These are phyloP conservation scores for Pollimyrus isidori DNA, from an alignment of 2,113 vertebrate genomes.

Conservation along the genomic window DNA sequence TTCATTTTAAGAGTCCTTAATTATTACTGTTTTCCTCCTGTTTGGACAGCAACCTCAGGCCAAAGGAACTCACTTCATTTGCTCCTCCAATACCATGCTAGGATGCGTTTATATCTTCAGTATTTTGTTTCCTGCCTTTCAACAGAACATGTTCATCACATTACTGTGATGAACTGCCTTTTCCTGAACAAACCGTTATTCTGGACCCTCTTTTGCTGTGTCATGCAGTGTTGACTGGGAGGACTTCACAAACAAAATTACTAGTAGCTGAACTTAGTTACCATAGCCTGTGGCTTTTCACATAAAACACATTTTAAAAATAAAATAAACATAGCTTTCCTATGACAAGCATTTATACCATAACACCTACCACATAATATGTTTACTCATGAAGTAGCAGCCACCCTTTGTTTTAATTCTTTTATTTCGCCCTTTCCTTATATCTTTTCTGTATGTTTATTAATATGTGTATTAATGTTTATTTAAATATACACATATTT, in stretches of 20 bases:
- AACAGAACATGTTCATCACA: background rate
- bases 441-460: too few relatives aligned
- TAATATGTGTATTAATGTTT: too few relatives aligned
- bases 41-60: background rate
- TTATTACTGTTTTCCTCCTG: background rate
- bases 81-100: background rate
- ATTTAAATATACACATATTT: too few relatives aligned
- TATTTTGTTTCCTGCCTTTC: background rate
- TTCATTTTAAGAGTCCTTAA: background rate
- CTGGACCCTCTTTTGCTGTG: background rate
- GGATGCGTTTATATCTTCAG: background rate
- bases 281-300: background rate
- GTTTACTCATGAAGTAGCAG: too few relatives aligned
- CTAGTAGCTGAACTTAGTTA: background rate
- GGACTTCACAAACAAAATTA: background rate
- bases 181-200: background rate
- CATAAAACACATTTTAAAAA: background rate
- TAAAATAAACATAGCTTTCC: background rate
- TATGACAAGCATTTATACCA: background rate
- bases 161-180: background rate
- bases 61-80: background rate
- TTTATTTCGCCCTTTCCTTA: too few relatives aligned
- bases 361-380: background rate
- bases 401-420: too few relatives aligned
- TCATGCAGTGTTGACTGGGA: background rate